Conservation (phyloP, 1,140 invertebrate genomes). For the Neodiprion lecontei region DNA sequence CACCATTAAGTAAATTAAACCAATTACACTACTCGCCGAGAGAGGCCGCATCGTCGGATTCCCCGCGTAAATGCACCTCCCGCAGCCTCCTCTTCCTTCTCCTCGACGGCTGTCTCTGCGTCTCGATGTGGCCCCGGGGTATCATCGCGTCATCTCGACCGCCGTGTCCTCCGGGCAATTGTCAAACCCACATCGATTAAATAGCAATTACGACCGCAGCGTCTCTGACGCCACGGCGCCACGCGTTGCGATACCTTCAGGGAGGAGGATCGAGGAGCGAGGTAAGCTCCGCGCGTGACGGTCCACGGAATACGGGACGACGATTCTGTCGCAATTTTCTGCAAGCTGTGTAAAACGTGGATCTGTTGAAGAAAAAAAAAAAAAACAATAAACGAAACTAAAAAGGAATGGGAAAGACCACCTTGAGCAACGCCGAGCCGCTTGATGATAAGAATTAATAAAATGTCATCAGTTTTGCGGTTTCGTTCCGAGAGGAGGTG, state of each 20-base stretch:
- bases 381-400: too few species aligned
- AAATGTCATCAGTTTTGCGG: constrained; percentile 22
- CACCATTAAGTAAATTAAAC: constrained; percentile 43
- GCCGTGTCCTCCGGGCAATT: not conserved
- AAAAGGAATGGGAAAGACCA: not conserved
- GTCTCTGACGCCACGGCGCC: constrained; percentile 1
- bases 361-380: not conserved
- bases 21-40: constrained; percentile 30
- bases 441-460: constrained; percentile 23
- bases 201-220: not conserved
- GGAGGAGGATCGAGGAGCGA: too few species aligned
- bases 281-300: too few species aligned
- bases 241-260: not conserved
- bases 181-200: not conserved
- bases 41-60: constrained; percentile 16
- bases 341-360: not conserved
- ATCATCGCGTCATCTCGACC: not conserved
- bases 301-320: too few species aligned
- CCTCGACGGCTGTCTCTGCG: constrained; percentile 1
- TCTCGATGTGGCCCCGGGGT: not conserved
- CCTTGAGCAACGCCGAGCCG: not conserved
- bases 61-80: constrained; percentile 22
- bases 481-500: constrained; percentile 14
- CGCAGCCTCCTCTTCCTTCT: constrained; percentile 2
- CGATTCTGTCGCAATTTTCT: too few species aligned